phyloP scores from a whole-genome alignment of 1,140 invertebrate genomes.

The Riptortus pedestris region DNA sequence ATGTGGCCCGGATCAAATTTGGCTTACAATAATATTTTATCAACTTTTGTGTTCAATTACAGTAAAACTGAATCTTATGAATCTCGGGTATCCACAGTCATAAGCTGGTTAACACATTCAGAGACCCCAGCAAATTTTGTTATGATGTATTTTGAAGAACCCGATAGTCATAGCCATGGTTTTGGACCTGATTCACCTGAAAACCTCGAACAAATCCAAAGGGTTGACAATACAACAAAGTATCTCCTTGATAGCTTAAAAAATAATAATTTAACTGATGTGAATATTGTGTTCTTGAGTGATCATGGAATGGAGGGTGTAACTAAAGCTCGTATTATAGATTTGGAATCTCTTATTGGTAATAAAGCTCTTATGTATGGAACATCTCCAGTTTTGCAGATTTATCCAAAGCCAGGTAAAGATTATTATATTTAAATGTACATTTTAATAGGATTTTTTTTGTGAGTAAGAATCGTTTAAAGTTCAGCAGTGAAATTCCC shows the following conservation, averaged over 20 bases:
- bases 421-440: slow-evolving; percentile 19
- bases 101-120: slow-evolving; percentile 53
- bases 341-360: slow-evolving; percentile 46
- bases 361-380: slow-evolving; percentile 37
- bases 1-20: slow-evolving; percentile 51
- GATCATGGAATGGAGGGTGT: slow-evolving; percentile 65
- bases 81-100: slow-evolving; percentile 46
- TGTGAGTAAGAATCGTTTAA: too few relatives aligned
- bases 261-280: slow-evolving; percentile 40
- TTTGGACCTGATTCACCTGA: slow-evolving; percentile 40
- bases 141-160: slow-evolving; percentile 61
- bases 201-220: slow-evolving; percentile 41
- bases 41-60: slow-evolving; percentile 41
- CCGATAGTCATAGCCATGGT: slow-evolving; percentile 49
- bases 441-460: background rate
- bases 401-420: slow-evolving; percentile 41
- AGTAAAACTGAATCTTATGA: slow-evolving; percentile 43
- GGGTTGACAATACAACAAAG: slow-evolving; percentile 47
- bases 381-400: slow-evolving; percentile 39
- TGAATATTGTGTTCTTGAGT: slow-evolving; percentile 59
- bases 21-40: slow-evolving; percentile 40
- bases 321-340: slow-evolving; percentile 43
- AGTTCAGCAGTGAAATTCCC: too few relatives aligned
- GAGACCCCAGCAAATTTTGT: slow-evolving; percentile 50
- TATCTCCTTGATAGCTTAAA: slow-evolving; percentile 47